These are phyloP conservation scores for Liodrosophila aerea DNA, from an alignment of 2,888 invertebrate species.

Conservation along the genomic window DNA sequence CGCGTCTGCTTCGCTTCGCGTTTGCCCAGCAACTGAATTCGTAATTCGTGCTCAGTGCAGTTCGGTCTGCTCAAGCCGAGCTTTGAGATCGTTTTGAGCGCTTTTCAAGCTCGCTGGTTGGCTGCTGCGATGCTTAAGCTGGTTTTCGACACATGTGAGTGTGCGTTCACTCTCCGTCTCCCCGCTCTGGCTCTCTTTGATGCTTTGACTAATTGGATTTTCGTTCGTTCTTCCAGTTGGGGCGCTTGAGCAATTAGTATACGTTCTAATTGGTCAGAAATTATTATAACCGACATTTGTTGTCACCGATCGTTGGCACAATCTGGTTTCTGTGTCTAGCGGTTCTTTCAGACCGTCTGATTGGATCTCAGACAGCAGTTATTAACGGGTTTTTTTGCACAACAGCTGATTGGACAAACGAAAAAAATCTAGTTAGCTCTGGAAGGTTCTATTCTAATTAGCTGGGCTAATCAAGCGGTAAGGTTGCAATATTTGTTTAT, in stretches of 20 bases:
- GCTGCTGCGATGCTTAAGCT: conserved; percentile 39
- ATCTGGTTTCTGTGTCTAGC: conserved; percentile 50
- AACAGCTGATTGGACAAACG: neutral
- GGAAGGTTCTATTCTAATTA: conserved; percentile 51
- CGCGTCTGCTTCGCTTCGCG: conserved; percentile 64
- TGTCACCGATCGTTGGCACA: conserved; percentile 31
- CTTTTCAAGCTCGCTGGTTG: conserved; percentile 60
- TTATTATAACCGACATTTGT: conserved; percentile 72
- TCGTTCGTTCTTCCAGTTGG: conserved; percentile 65
- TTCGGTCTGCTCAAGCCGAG: conserved; percentile 37
- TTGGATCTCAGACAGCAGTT: conserved; percentile 42
- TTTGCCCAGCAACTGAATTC: conserved; percentile 58
- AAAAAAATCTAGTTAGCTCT: neutral
- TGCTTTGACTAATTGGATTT: conserved; percentile 66
- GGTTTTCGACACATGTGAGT: conserved; percentile 50
- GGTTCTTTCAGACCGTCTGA: conserved; percentile 35
- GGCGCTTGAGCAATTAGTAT: conserved; percentile 71
- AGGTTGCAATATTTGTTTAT: conserved; percentile 46
- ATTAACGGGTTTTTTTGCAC: conserved; percentile 37
- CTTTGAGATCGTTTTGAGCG: conserved; percentile 50
- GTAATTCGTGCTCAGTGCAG: conserved; percentile 8
- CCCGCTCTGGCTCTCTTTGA: conserved; percentile 18
- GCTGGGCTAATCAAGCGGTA: conserved; percentile 58
- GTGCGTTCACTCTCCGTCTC: conserved; percentile 10
- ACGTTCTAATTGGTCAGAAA: conserved; percentile 74